These are phyloP conservation scores for Callipepla squamata DNA, from an alignment of 2,113 vertebrate species.

Conservation along the genomic window DNA sequence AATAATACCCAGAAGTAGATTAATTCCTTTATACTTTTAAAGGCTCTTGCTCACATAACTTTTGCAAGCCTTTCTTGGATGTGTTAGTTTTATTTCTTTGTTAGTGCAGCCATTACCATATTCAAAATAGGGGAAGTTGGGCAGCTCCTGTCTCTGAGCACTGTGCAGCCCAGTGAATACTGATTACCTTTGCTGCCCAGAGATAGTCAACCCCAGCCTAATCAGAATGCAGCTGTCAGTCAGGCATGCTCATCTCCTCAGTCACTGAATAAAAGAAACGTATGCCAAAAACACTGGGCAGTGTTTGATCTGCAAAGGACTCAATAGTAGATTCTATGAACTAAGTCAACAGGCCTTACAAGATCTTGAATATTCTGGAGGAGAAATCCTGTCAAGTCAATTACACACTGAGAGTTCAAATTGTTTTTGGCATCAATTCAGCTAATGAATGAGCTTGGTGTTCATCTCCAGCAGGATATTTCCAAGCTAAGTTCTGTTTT, in stretches of 20 bases:
- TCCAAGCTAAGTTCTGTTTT: slow-evolving; percentile 11
- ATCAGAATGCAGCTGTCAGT: neutral
- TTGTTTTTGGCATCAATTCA: slow-evolving; percentile 28
- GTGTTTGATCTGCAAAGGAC: neutral
- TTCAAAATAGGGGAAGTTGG: neutral
- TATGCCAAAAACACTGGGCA: neutral
- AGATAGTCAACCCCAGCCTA: neutral
- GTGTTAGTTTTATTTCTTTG: neutral
- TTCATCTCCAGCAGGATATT: slow-evolving; percentile 24
- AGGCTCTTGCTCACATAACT: neutral
- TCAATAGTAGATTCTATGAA: neutral
- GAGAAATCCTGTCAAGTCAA: neutral
- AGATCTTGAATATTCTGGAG: neutral
- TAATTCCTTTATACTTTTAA: neutral
- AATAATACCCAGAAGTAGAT: neutral
- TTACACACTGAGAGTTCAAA: neutral
- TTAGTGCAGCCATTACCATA: neutral
- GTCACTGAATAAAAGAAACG: neutral
- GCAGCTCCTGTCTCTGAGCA: neutral
- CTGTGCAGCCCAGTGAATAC: neutral
- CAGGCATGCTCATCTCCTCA: neutral
- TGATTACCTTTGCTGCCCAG: neutral
- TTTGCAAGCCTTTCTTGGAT: neutral
- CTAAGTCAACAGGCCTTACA: neutral
- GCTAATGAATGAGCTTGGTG: neutral